A percentile compares a stretch with the other conserved stretches of the same genome.
Conservation (phyloP, 2,888 invertebrate genomes). For the Agrochola lychnidis region DNA sequence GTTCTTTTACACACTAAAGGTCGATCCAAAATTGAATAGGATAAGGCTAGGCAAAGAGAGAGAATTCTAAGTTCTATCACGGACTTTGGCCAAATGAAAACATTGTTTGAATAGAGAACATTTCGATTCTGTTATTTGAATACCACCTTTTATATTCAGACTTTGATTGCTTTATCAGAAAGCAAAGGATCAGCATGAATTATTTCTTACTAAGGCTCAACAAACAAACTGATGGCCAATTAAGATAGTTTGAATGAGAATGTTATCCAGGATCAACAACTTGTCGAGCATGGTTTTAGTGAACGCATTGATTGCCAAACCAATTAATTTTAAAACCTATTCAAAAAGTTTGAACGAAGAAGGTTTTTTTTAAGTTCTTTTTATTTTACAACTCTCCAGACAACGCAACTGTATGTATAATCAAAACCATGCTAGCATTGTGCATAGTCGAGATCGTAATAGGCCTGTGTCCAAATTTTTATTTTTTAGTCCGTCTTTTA, state of each 20-base stretch:
- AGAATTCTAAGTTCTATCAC: background rate
- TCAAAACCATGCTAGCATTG: no score
- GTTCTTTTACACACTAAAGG: fast-evolving
- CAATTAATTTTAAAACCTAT: no score
- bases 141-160: background rate
- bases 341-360: no score
- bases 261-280: constrained; percentile 35
- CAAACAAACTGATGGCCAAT: constrained; percentile 45
- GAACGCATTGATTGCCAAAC: constrained; percentile 11
- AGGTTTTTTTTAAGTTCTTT: no score
- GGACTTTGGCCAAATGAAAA: background rate
- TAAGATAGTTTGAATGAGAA: constrained; percentile 50
- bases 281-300: constrained; percentile 7
- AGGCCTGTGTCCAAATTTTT: no score
- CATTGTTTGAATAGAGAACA: background rate
- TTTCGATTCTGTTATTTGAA: constrained; percentile 14
- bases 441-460: no score
- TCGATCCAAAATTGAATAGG: background rate
- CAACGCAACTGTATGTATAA: no score
- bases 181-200: constrained; percentile 26
- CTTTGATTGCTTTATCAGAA: constrained; percentile 31
- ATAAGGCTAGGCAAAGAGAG: background rate
- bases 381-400: no score
- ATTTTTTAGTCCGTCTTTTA: no score
- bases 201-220: constrained; percentile 37